phyloP scores from a whole-genome alignment of 2,797 vertebrate genomes.

The Tauraco hartlaubi region DNA sequence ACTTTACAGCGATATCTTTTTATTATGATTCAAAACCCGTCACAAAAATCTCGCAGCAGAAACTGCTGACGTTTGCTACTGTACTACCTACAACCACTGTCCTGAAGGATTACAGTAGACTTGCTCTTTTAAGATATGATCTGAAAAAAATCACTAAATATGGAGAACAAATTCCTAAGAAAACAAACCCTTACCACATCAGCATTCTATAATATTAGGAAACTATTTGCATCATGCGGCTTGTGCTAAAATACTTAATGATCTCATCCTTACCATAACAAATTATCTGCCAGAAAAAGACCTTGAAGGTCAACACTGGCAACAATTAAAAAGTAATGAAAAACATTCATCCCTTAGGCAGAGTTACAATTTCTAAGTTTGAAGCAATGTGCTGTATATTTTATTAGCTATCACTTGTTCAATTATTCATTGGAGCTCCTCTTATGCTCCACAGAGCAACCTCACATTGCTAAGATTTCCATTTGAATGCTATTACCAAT shows the following conservation, averaged over 20 bases:
- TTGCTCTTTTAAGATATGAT: constrained; percentile 12
- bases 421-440: constrained; percentile 82
- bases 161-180: constrained; percentile 50
- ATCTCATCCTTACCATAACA: constrained; percentile 82
- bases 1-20: neutral
- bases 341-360: constrained; percentile 83
- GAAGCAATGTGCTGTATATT: constrained; percentile 81
- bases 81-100: neutral
- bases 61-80: neutral
- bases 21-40: neutral
- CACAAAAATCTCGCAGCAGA: neutral
- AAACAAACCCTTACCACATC: constrained; percentile 50
- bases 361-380: constrained; percentile 79
- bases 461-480: constrained; percentile 81
- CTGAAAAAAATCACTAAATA: constrained; percentile 43
- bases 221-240: constrained; percentile 59
- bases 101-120: neutral
- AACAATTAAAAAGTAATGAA: constrained; percentile 87
- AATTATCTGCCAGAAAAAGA: constrained; percentile 81
- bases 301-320: constrained; percentile 82
- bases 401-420: constrained; percentile 83
- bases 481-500: constrained; percentile 68
- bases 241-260: constrained; percentile 79
- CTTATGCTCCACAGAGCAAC: constrained; percentile 80
- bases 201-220: constrained; percentile 74